Conservation (phyloP, 37 sponge, comb jelly and placozoan species). For the Aplysina aerophoba region DNA sequence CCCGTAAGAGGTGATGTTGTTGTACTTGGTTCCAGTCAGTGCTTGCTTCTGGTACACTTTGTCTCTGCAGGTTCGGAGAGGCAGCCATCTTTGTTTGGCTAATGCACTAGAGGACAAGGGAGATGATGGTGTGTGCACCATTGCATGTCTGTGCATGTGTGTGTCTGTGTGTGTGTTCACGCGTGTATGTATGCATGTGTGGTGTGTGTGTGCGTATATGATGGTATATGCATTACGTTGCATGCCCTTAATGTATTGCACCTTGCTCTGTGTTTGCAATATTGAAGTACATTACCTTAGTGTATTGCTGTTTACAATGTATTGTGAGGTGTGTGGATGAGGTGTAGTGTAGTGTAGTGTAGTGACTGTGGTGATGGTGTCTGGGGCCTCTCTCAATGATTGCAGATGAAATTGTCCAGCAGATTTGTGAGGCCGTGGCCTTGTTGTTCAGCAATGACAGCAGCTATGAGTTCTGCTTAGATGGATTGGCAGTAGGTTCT, state of each 20-base stretch:
- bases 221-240: not conserved
- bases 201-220: not conserved
- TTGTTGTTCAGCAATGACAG: slow-evolving; percentile 25
- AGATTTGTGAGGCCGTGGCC: slow-evolving; percentile 27
- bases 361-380: too few species aligned
- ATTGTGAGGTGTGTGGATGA: too few species aligned
- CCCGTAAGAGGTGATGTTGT: not conserved
- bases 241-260: too few species aligned
- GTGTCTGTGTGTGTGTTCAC: too few species aligned
- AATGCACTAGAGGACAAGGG: slow-evolving; percentile 46
- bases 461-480: slow-evolving; percentile 31
- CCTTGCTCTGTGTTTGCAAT: too few species aligned
- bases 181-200: not conserved
- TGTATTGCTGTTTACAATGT: slow-evolving; percentile 29
- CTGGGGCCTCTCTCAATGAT: not conserved
- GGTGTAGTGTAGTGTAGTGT: too few species aligned
- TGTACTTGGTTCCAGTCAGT: not conserved
- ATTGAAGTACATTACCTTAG: slow-evolving; percentile 37
- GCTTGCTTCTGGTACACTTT: too few species aligned
- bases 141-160: too few species aligned
- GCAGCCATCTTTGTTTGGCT: slow-evolving; percentile 49
- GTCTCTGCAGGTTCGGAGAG: slow-evolving; percentile 56
- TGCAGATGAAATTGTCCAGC: not conserved
- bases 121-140: slow-evolving; percentile 29
- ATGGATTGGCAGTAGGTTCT: slow-evolving; percentile 23